Conservation (phyloP, 2,797 vertebrate genomes). For the Gephyroberyx darwinii region DNA sequence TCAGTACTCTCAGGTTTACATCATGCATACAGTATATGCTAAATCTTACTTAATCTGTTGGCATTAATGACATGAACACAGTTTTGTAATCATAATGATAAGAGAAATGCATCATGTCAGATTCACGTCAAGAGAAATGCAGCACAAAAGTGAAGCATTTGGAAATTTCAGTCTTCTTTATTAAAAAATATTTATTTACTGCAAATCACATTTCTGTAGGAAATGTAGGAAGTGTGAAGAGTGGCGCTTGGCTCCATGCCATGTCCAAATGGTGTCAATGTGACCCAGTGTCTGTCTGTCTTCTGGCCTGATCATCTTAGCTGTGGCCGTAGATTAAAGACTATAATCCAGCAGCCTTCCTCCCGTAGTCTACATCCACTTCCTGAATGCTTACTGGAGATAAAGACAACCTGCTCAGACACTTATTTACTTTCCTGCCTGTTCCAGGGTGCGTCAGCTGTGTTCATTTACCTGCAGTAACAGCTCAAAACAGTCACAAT, state of each 20-base stretch:
- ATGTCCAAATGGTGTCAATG: conserved; percentile 27
- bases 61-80: conserved; percentile 17
- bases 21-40: conserved; percentile 23
- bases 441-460: conserved; percentile 8
- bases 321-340: conserved; percentile 65
- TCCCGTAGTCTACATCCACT: conserved; percentile 42
- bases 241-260: conserved; percentile 6
- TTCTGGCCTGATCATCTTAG: conserved; percentile 64
- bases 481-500: conserved; percentile 32
- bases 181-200: conserved; percentile 8
- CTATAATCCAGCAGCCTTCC: conserved; percentile 71
- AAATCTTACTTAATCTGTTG: conserved; percentile 53
- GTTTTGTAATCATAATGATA: no score
- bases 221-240: neutral
- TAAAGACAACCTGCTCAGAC: conserved; percentile 47
- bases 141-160: neutral
- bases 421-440: conserved; percentile 58
- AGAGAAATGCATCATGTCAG: no score
- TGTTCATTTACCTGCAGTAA: conserved; percentile 51
- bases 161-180: neutral
- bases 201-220: neutral
- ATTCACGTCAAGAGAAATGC: no score
- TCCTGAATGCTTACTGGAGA: conserved; percentile 47
- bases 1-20: neutral
- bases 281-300: conserved; percentile 38